Conservation (phyloP, 2,888 invertebrate species). For the Therioaphis trifolii region DNA sequence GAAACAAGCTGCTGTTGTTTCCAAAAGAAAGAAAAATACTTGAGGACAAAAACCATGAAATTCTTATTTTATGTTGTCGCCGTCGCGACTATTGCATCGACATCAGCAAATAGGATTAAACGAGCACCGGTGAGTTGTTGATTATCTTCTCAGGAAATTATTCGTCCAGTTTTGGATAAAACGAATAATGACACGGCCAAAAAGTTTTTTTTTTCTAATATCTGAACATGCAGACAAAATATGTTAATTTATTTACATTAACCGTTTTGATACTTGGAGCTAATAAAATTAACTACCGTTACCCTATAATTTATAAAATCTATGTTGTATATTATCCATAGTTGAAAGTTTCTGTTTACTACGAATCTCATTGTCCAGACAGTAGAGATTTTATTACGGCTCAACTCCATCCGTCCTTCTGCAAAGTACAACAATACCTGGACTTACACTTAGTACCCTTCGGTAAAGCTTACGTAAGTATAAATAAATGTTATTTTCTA, state of each 20-base stretch:
- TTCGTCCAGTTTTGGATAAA: too few species aligned
- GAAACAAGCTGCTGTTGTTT: too few species aligned
- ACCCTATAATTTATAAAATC: too few species aligned
- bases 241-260: too few species aligned
- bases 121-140: slow-evolving; percentile 28
- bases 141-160: background rate
- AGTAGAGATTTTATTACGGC: slow-evolving; percentile 60
- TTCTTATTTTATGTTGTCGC: background rate
- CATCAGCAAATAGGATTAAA: background rate
- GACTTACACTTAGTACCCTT: slow-evolving; percentile 63
- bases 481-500: too few species aligned
- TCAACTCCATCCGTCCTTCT: slow-evolving; percentile 59
- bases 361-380: slow-evolving; percentile 63
- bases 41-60: background rate
- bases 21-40: too few species aligned
- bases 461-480: slow-evolving; percentile 64
- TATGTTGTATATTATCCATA: too few species aligned
- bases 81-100: background rate
- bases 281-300: too few species aligned
- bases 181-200: too few species aligned
- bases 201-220: too few species aligned
- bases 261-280: too few species aligned
- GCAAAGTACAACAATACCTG: slow-evolving; percentile 57
- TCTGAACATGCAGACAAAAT: too few species aligned
- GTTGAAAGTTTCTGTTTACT: slow-evolving; percentile 63